phyloP scores from a whole-genome alignment of 2,888 invertebrate species.

The Lycaena phlaeas region DNA sequence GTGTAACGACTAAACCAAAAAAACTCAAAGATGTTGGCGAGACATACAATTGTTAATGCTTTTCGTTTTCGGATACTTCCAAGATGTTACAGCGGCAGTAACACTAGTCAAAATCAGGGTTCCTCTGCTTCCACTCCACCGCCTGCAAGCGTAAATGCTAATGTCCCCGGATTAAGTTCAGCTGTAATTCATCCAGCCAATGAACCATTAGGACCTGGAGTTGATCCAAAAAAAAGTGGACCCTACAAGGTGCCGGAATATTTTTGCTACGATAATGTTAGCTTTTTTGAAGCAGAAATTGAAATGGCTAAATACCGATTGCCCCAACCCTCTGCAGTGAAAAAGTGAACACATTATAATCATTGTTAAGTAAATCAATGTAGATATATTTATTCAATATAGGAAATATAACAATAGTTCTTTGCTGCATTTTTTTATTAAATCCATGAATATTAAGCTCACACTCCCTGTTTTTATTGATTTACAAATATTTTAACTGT shows the following conservation, averaged over 20 bases:
- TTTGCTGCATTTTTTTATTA: no score
- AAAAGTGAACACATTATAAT: slow-evolving; percentile 28
- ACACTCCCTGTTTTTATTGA: no score
- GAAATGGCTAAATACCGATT: slow-evolving; percentile 86
- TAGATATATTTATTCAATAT: no score
- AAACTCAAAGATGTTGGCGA: slow-evolving; percentile 25
- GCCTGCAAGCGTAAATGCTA: slow-evolving; percentile 27
- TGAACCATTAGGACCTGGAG: slow-evolving; percentile 80
- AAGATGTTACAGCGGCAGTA: slow-evolving; percentile 40
- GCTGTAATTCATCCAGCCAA: slow-evolving; percentile 68
- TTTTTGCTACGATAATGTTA: slow-evolving; percentile 82
- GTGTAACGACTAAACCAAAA: slow-evolving; percentile 34
- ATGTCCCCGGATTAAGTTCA: slow-evolving; percentile 78
- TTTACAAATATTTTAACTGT: no score
- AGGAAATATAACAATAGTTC: no score
- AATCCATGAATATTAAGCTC: no score
- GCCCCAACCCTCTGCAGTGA: slow-evolving; percentile 81
- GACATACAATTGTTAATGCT: slow-evolving; percentile 18
- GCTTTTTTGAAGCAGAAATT: slow-evolving; percentile 88
- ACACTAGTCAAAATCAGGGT: slow-evolving; percentile 24
- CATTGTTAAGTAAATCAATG: no score
- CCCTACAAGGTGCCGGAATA: slow-evolving; percentile 92
- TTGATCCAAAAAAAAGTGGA: slow-evolving; percentile 75
- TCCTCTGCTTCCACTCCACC: slow-evolving; percentile 23
- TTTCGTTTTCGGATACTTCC: slow-evolving; percentile 18